phyloP scores from a whole-genome alignment of 2,113 vertebrate species.

The Perca fluviatilis region DNA sequence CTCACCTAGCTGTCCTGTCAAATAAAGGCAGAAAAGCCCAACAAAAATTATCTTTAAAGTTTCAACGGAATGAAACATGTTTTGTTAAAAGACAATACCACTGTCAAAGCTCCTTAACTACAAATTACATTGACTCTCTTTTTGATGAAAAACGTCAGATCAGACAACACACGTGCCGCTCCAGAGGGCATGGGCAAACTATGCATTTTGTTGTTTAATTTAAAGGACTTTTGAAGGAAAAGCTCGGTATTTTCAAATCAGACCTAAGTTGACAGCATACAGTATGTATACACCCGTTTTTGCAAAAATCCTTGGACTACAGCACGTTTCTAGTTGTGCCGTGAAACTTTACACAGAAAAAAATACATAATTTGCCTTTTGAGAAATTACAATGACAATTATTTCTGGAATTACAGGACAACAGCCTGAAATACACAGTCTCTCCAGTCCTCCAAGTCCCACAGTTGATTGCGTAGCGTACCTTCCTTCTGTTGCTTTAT shows the following conservation, averaged over 20 bases:
- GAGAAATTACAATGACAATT: not conserved
- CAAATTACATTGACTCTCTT: not conserved
- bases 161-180: not conserved
- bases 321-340: not conserved
- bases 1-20: too few species aligned
- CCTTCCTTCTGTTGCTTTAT: conserved; percentile 42
- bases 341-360: not conserved
- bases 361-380: not conserved
- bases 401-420: conserved; percentile 18
- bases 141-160: not conserved
- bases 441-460: conserved; percentile 34
- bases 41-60: too few species aligned
- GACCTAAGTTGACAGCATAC: not conserved
- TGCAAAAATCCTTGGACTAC: not conserved
- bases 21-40: too few species aligned
- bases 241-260: not conserved
- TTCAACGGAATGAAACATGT: too few species aligned
- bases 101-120: not conserved
- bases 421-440: not conserved
- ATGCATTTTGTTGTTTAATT: not conserved
- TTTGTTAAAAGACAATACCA: not conserved
- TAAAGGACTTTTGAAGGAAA: not conserved
- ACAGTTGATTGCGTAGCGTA: conserved; percentile 50
- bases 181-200: not conserved
- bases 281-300: not conserved